Evolutionary conservation across 2,113 vertebrate species (phyloP).

Genomic region (Litocranius walleri): DNA sequence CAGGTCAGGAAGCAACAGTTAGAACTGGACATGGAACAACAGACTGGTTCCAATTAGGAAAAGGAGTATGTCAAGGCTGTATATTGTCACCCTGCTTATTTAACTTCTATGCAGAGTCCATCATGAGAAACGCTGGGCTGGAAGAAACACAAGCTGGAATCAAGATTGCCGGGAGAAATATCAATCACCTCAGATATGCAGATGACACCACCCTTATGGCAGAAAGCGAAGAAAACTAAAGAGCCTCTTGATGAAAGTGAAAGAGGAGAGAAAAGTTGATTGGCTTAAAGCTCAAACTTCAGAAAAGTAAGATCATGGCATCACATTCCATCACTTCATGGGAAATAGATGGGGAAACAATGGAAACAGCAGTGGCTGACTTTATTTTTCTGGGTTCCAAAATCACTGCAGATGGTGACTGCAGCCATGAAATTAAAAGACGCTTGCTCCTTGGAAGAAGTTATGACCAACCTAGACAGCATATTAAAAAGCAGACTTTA

Average conservation of each 20-base stretch:
- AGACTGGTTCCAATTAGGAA: neutral
- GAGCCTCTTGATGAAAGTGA: neutral
- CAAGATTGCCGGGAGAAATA: neutral
- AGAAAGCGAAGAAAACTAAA: neutral
- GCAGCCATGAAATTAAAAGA: neutral
- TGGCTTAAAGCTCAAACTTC: neutral
- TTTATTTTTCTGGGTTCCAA: neutral
- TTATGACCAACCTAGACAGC: neutral
- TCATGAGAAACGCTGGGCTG: neutral
- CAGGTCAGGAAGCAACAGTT: neutral
- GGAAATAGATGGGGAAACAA: neutral
- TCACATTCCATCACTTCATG: neutral
- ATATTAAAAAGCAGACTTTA: neutral
- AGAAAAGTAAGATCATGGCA: neutral
- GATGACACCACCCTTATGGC: accelerated
- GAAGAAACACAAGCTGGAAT: neutral
- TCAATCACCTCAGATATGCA: neutral
- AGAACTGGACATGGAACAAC: neutral
- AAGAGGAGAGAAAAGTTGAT: neutral
- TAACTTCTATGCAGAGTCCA: neutral
- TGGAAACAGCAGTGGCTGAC: neutral
- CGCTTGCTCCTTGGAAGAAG: neutral
- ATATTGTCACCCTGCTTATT: neutral
- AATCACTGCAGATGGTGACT: neutral
- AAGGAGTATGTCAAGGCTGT: neutral